Percentiles rank a stretch among this genome's conserved stretches.
These are phyloP conservation scores for Aplocera efformata DNA, from an alignment of 2,888 invertebrate species.

Conservation along the genomic window DNA sequence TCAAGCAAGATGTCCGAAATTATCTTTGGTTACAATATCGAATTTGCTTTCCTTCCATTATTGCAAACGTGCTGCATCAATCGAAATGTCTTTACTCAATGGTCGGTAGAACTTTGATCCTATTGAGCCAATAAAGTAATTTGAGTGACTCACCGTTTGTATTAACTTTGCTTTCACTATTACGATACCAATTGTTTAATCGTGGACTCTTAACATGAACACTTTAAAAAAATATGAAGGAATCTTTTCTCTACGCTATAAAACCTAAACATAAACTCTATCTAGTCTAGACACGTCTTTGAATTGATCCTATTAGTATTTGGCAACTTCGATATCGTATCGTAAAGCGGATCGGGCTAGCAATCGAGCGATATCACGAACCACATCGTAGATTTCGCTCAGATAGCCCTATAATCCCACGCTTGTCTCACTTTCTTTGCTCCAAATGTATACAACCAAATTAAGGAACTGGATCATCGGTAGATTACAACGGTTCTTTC, in stretches of 20 bases:
- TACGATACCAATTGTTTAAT: too few relatives aligned
- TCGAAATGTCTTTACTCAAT: slow-evolving; percentile 24
- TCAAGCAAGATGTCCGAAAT: slow-evolving; percentile 41
- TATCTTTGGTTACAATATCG: slow-evolving; percentile 24
- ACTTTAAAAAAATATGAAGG: slow-evolving; percentile 9
- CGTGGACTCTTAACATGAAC: too few relatives aligned
- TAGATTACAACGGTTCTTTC: slow-evolving; percentile 52
- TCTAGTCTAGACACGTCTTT: slow-evolving; percentile 33
- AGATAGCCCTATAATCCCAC: slow-evolving; percentile 59
- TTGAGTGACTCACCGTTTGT: slow-evolving; percentile 7
- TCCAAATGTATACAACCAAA: slow-evolving; percentile 45
- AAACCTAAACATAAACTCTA: slow-evolving; percentile 22
- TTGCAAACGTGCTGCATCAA: slow-evolving; percentile 22
- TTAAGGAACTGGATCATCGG: slow-evolving; percentile 50
- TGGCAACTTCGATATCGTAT: slow-evolving; percentile 27
- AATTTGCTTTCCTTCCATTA: slow-evolving; percentile 24
- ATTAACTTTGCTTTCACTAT: slow-evolving; percentile 19
- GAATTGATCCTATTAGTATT: slow-evolving; percentile 31
- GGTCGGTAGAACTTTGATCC: slow-evolving; percentile 22
- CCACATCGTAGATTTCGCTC: slow-evolving; percentile 39
- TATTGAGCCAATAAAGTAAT: slow-evolving; percentile 26
- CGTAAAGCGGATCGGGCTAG: slow-evolving; percentile 31
- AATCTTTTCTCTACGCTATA: slow-evolving; percentile 7
- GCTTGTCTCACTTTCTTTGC: slow-evolving; percentile 57
- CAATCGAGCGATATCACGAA: slow-evolving; percentile 33